Base-by-base conservation (phyloP, 2,888 invertebrate genomes). In the Acanthacorydalis orientalis region DNA sequence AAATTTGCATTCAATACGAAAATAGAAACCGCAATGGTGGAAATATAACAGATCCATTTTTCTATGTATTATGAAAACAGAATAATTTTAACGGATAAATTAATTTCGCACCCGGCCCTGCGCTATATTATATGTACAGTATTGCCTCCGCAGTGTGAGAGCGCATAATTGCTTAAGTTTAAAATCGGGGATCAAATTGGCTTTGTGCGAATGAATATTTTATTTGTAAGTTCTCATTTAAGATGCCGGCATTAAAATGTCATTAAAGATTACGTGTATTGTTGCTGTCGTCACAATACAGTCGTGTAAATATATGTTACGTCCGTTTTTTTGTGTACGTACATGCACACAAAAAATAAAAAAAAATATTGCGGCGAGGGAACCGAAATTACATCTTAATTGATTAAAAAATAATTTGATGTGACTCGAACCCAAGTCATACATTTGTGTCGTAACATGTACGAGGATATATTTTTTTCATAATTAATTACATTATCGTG, bases 121-220 rank as follows among this genome's bases (percentile, higher is more conserved):
- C 23, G 23, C 23, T 6, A 23, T 23, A 23, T 23, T 23, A 23
- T 23, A 23, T 23, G 23, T 23, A 23, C 23, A 23, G 23, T 23
- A 23, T 23, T 23, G 23, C 23, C 23, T 23, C 23, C 35, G 32
- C 42, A 52, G 56, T 61, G 64, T 63, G 65, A 63, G 60, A 61
- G 57, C 59, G 65, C 64, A 64, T 65, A 65, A 65, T 64, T 63
- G 61, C 61, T 55, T 56, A 59, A 60, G 58, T 63, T 64, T 61
- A 61, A 60, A 61, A 59, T 60, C 59, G 57, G 55, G 59, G 60
- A 59, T 60, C 59, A 62, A 61, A 62, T 60, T 60, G 61, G 63
- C 60, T 62, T 62, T 61, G 60, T 59, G 60, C 60, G 63, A 62
- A 63, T 64, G 64, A 64, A 64, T 64, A 64, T 64, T 64, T 64